These are phyloP conservation scores for Tiphia femorata DNA, from an alignment of 2,888 invertebrate genomes.

Conservation along the genomic window DNA sequence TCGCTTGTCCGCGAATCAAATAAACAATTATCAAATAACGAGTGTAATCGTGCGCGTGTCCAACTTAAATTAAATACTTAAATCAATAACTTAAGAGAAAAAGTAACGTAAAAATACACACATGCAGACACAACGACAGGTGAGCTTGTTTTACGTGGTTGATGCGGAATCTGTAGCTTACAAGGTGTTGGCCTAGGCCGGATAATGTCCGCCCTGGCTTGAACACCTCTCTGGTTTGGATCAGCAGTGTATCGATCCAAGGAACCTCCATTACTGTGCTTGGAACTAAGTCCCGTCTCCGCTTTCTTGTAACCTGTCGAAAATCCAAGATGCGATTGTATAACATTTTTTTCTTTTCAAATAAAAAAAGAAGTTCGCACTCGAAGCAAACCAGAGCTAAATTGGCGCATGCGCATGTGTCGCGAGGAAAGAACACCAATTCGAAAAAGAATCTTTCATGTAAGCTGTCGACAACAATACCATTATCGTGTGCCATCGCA, in stretches of 20 bases:
- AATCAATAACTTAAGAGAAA: neutral
- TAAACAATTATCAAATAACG: too few relatives aligned
- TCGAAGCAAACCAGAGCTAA: neutral
- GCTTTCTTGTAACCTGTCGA: conserved; percentile 69
- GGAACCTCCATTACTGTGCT: conserved; percentile 69
- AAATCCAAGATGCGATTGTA: too few relatives aligned
- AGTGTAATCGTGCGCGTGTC: too few relatives aligned
- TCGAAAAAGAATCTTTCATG: too few relatives aligned
- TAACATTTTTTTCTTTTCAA: neutral
- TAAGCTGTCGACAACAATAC: too few relatives aligned
- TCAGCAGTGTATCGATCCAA: conserved; percentile 83
- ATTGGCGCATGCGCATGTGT: too few relatives aligned
- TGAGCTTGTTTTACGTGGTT: conserved; percentile 63
- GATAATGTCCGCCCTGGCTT: conserved; percentile 82
- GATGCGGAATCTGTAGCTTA: conserved; percentile 69
- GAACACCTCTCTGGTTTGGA: conserved; percentile 79
- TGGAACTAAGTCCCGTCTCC: conserved; percentile 61
- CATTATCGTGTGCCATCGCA: too few relatives aligned
- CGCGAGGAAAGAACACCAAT: too few relatives aligned
- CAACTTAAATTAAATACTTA: too few relatives aligned
- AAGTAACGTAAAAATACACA: conserved; percentile 53
- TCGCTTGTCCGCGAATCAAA: too few relatives aligned
- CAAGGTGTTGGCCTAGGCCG: conserved; percentile 78
- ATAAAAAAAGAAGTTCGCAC: neutral
- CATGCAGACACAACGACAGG: conserved; percentile 65